Percentiles rank a stretch among this genome's conserved stretches.
phyloP scores from a whole-genome alignment of 2,113 vertebrate genomes.

The Agelaius phoeniceus region DNA sequence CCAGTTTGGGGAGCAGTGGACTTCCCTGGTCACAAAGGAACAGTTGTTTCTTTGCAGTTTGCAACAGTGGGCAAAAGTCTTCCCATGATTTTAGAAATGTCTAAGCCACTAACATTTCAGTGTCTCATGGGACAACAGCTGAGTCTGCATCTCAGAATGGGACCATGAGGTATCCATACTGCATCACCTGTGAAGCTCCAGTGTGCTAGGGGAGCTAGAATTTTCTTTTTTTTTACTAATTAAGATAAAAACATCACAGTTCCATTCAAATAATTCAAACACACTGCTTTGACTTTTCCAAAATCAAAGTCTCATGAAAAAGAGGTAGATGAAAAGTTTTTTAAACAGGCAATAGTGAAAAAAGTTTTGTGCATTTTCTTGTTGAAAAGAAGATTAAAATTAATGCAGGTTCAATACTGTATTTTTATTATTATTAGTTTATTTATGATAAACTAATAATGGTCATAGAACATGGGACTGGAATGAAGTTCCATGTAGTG shows the following conservation, averaged over 20 bases:
- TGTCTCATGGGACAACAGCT: not conserved
- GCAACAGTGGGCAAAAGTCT: not conserved
- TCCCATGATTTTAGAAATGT: not conserved
- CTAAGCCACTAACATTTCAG: not conserved
- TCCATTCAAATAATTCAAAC: not conserved
- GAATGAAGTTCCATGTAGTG: not conserved
- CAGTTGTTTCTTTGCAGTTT: not conserved
- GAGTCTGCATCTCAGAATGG: not conserved
- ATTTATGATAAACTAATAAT: not conserved
- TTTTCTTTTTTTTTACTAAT: not conserved
- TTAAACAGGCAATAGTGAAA: not conserved
- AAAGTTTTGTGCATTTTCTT: not conserved
- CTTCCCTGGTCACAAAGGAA: not conserved
- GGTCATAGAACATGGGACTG: not conserved
- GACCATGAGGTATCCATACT: not conserved
- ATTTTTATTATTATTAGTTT: not conserved
- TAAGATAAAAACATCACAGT: not conserved
- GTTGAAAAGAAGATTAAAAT: not conserved
- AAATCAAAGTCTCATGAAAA: not conserved
- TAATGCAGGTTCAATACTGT: not conserved
- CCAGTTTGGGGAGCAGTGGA: not conserved
- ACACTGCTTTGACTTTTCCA: not conserved
- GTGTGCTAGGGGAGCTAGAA: rapidly evolving
- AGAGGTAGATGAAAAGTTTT: not conserved
- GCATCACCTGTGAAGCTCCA: not conserved